These are phyloP conservation scores for Potamilus streckersoni DNA, from an alignment of 1,140 invertebrate species.

Conservation along the genomic window DNA sequence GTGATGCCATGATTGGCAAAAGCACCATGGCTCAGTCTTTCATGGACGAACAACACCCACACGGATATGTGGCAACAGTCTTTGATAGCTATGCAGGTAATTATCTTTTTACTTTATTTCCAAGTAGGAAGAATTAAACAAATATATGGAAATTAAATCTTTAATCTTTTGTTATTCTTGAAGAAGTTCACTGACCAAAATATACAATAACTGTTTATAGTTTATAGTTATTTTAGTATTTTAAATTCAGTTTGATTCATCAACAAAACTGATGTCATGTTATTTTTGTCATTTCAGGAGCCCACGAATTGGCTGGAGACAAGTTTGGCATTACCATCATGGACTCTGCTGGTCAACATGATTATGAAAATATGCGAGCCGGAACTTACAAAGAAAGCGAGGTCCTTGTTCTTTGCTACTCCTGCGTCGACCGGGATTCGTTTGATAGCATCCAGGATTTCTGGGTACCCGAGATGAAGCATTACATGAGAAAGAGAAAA, in stretches of 20 bases:
- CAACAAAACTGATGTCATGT: too few relatives aligned
- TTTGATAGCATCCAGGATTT: conserved; percentile 98
- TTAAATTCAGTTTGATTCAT: too few relatives aligned
- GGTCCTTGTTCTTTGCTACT: conserved; percentile 99
- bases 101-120: background rate
- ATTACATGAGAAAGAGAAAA: conserved; percentile 15
- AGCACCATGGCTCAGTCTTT: conserved; percentile 26
- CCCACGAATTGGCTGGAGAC: conserved; percentile 20
- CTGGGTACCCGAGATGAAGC: conserved; percentile 72
- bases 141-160: too few relatives aligned
- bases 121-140: too few relatives aligned
- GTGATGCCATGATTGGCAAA: conserved; percentile 33
- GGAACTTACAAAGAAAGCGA: conserved; percentile 70
- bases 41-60: conserved; percentile 24
- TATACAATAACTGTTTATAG: too few relatives aligned
- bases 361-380: conserved; percentile 29
- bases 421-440: conserved; percentile 96
- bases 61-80: conserved; percentile 29
- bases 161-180: too few relatives aligned
- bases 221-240: too few relatives aligned
- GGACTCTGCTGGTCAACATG: conserved; percentile 31
- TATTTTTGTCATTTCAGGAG: conserved; percentile 15
- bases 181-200: too few relatives aligned
- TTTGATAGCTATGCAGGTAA: conserved; percentile 25
- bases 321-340: conserved; percentile 29